Conservation (phyloP, 2,113 vertebrate species). For the Herpailurus yagouaroundi region DNA sequence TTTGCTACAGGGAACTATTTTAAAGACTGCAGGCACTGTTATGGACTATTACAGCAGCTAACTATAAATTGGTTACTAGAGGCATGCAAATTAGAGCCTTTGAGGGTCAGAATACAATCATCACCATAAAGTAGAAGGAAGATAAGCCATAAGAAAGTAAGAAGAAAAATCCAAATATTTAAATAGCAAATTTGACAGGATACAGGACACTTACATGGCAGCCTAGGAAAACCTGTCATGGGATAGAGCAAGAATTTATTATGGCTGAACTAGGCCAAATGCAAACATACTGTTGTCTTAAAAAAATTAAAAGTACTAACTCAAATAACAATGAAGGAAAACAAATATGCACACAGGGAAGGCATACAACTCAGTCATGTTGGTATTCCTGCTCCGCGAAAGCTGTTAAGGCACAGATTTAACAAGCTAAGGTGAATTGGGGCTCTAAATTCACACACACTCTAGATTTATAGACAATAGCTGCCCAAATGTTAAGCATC, state of each 20-base stretch:
- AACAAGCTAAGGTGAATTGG: conserved; percentile 2
- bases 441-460: conserved; percentile 46
- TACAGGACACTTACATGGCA: conserved; percentile 55
- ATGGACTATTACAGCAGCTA: conserved; percentile 19
- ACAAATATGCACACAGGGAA: conserved; percentile 79
- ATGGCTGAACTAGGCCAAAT: conserved; percentile 79
- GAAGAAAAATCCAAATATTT: conserved; percentile 82
- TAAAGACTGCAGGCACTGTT: conserved; percentile 55
- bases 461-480: conserved; percentile 44
- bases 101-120: conserved; percentile 37
- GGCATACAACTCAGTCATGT: conserved; percentile 42
- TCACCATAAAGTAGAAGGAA: conserved; percentile 45
- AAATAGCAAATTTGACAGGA: conserved; percentile 69
- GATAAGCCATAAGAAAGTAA: conserved; percentile 53
- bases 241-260: conserved; percentile 75
- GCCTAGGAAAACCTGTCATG: conserved; percentile 71
- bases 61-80: conserved; percentile 50
- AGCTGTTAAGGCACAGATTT: conserved; percentile 53
- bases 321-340: conserved; percentile 84
- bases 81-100: conserved; percentile 36
- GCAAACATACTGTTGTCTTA: conserved; percentile 82
- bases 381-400: conserved; percentile 34
- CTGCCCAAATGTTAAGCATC: conserved; percentile 17
- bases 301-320: conserved; percentile 79
- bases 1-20: conserved; percentile 68